phyloP scores from a whole-genome alignment of 2,888 invertebrate genomes.

The Ganaspis brasiliensis region DNA sequence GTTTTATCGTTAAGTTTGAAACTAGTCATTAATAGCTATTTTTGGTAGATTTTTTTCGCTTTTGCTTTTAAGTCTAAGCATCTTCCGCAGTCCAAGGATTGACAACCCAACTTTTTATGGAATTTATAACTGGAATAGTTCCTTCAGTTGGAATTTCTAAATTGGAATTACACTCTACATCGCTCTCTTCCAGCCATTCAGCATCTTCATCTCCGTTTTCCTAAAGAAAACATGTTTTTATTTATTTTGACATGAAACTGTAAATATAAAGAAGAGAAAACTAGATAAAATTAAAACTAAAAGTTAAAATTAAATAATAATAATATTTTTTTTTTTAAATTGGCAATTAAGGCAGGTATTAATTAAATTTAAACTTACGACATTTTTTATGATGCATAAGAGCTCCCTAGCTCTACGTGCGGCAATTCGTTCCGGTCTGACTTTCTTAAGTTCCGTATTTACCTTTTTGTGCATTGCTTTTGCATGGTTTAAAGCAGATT shows the following conservation, averaged over 20 bases:
- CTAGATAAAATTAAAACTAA: no score
- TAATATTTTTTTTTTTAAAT: no score
- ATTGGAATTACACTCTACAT: slow-evolving; percentile 1
- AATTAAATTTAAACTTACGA: no score
- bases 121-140: slow-evolving; percentile 3
- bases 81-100: slow-evolving; percentile 3
- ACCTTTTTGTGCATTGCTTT: not conserved
- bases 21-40: not conserved
- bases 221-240: not conserved
- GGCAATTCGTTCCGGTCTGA: slow-evolving; percentile 42
- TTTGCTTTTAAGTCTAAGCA: not conserved
- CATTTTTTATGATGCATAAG: slow-evolving; percentile 20
- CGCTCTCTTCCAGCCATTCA: not conserved
- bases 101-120: not conserved
- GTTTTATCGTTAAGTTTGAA: no score
- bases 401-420: slow-evolving; percentile 40
- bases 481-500: slow-evolving; percentile 24
- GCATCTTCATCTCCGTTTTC: slow-evolving; percentile 3
- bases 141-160: not conserved
- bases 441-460: not conserved
- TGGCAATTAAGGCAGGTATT: no score
- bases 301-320: no score
- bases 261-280: no score
- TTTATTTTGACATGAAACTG: not conserved
- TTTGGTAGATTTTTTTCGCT: not conserved